Base-by-base conservation (phyloP, 2,113 vertebrate genomes). In the Phycodurus eques region DNA sequence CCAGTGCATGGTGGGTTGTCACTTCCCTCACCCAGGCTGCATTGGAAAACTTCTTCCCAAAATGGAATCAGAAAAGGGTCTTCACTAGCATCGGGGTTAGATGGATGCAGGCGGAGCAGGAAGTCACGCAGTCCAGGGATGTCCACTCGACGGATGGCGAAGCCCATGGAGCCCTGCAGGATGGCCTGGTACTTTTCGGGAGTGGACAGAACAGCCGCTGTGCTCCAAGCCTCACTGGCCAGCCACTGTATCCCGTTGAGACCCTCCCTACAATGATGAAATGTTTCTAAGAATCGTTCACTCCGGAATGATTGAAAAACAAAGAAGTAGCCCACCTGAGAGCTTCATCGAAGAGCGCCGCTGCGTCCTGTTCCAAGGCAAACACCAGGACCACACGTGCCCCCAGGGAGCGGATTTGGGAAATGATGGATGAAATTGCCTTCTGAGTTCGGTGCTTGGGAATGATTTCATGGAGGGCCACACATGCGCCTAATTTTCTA, bases 221-320 rank as follows among this genome's bases (percentile, higher is more conserved):
- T 94, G 78, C 91, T 92, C 93, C 93, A 94, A 22, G 93, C 93
- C 74, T 94, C 93, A 39, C 93, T 94, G 33, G 92, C 93, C 46
- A 94, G 71, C 93, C 93, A 94, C 68, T 94, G 93, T 42, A 93
- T 90, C 8, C 91, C 92, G 42, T 85, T 89, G 54, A 94, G 86
- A 17, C 85, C 90, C 59, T 87, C 75, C 67, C 89, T 90, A 65
- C 4, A 20, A 56, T 14, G 39, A 35, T 35, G 17, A 10, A 15
- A 35, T 12, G 12, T 68, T 53, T 35, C 17, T 3, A 49, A 67
- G 46, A 53, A 71, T 1, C 64, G 64, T 51, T 5, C 8, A 15
- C 35, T 54, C 8, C 46, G 10, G 46, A 2, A 5, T 51, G 22
- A 49, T 61, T 61, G 15, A 35, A 35, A 6, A 61, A 54, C 7